These are phyloP conservation scores for Trididemnum miniatum DNA, from an alignment of 23 tunicate genomes.

Conservation along the genomic window DNA sequence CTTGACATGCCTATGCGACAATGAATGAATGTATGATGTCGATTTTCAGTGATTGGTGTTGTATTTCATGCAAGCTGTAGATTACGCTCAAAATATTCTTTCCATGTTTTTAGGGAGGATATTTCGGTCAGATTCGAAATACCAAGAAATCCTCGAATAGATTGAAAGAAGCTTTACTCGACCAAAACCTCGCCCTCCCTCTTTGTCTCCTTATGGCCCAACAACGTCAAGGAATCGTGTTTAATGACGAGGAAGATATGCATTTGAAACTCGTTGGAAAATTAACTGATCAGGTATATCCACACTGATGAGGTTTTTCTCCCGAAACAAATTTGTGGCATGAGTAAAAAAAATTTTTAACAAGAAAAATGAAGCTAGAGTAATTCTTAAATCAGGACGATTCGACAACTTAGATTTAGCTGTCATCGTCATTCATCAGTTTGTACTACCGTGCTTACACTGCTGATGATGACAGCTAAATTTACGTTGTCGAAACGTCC, in stretches of 20 bases:
- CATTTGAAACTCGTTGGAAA: conserved; percentile 97
- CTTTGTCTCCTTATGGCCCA: conserved; percentile 92
- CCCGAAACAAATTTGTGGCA: too few relatives aligned
- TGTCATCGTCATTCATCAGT: not conserved
- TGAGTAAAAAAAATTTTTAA: not conserved
- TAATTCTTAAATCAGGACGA: too few relatives aligned
- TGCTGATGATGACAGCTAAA: too few relatives aligned
- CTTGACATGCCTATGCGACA: too few relatives aligned
- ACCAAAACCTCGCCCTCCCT: conserved; percentile 89
- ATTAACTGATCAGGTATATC: conserved; percentile 82
- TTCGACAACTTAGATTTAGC: too few relatives aligned
- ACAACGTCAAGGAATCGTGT: conserved; percentile 92
- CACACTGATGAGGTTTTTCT: not conserved
- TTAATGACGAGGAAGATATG: conserved; percentile 65
- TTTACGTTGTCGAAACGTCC: too few relatives aligned
- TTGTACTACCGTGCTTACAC: too few relatives aligned
- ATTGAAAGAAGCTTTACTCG: conserved; percentile 78
- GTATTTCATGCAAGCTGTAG: too few relatives aligned
- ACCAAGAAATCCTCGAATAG: conserved; percentile 89
- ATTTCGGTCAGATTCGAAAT: conserved; percentile 99
- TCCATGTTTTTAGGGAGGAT: conserved; percentile 71
- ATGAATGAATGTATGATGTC: too few relatives aligned
- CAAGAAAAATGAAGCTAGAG: not conserved
- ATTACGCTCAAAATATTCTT: too few relatives aligned
- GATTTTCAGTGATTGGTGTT: too few relatives aligned